These are phyloP conservation scores for Sebastes nivosus DNA, from an alignment of 2,797 vertebrate genomes.

Conservation along the genomic window DNA sequence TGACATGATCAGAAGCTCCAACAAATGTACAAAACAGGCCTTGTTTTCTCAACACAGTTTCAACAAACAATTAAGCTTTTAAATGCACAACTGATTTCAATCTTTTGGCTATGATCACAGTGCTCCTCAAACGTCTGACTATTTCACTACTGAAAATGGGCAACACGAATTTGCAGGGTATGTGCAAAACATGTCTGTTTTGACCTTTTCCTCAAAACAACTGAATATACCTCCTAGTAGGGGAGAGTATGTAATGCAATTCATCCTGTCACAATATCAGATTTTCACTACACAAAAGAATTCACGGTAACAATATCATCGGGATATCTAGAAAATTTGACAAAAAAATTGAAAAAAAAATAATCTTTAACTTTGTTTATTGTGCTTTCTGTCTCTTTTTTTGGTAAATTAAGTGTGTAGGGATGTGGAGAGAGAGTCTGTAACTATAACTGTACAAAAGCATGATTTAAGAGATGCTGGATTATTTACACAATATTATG, in stretches of 20 bases:
- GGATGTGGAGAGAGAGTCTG: no score
- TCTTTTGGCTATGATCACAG: not conserved
- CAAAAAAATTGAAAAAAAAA: no score
- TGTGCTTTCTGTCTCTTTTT: no score
- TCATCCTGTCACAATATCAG: no score
- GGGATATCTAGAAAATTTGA: no score
- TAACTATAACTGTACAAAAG: no score
- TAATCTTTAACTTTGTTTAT: no score
- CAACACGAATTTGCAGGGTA: not conserved
- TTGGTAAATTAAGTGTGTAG: no score
- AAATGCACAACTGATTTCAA: not conserved
- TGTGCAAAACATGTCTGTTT: not conserved
- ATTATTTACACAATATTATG: no score
- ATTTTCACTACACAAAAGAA: no score
- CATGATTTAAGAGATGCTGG: no score
- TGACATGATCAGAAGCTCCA: not conserved
- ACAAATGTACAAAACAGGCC: not conserved
- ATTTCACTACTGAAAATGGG: not conserved
- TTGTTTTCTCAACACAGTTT: not conserved
- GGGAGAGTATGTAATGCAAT: not conserved
- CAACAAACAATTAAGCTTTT: not conserved
- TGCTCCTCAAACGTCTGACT: not conserved
- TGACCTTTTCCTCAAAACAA: slow-evolving; percentile 2
- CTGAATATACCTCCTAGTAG: not conserved
- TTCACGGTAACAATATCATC: no score